Percentiles rank a stretch among this genome's conserved stretches.
Conservation (phyloP, 2,113 vertebrate species). For the Pipa parva region DNA sequence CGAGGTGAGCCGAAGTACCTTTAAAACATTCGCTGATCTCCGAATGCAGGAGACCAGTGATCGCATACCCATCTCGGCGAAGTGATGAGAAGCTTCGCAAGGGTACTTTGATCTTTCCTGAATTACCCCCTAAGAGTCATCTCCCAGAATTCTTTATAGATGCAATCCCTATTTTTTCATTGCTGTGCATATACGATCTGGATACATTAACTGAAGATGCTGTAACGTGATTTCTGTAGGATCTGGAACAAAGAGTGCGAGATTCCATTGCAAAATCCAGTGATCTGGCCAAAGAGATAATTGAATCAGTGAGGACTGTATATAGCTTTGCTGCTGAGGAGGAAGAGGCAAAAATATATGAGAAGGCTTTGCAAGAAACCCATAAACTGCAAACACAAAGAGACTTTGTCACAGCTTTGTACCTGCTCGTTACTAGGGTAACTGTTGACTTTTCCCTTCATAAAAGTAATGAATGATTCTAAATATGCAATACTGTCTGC, state of each 20-base stretch:
- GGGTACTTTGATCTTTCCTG: no score
- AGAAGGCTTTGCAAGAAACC: conserved; percentile 54
- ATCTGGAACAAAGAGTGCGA: conserved; percentile 59
- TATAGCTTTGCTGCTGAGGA: conserved; percentile 69
- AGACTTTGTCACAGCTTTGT: conserved; percentile 48
- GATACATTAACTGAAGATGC: background rate
- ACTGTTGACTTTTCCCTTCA: no score
- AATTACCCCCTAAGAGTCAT: no score
- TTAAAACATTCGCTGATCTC: no score
- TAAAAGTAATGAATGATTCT: no score
- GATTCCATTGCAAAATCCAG: conserved; percentile 62
- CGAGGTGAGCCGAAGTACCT: no score
- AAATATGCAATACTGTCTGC: background rate
- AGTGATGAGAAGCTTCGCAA: no score
- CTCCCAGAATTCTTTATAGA: background rate
- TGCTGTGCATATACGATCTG: no score
- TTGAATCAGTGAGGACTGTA: conserved; percentile 65
- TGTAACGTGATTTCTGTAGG: conserved; percentile 39
- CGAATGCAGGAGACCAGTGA: no score
- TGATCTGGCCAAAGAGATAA: conserved; percentile 62
- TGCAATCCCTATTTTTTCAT: no score
- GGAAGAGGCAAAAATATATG: conserved; percentile 61
- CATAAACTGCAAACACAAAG: conserved; percentile 51
- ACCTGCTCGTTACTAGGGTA: conserved; percentile 62
- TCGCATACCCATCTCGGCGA: no score